Evolutionary conservation across 2,888 invertebrate genomes (phyloP).

Genomic region (Panopea generosa): DNA sequence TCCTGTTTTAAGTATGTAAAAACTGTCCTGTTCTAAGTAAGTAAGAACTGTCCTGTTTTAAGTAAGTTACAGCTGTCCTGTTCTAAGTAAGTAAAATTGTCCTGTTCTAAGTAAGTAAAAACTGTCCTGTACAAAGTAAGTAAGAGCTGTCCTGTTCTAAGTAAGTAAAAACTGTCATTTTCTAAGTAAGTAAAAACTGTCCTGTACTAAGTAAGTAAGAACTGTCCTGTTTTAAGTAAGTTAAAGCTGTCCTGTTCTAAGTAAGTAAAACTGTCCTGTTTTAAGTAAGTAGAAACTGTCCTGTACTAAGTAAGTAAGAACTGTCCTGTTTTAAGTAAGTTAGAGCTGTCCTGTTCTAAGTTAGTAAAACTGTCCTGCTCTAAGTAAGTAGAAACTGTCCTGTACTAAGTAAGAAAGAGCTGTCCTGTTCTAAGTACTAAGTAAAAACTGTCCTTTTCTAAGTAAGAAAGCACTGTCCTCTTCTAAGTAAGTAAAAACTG

Average conservation of each 20-base stretch:
- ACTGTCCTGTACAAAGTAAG: no score
- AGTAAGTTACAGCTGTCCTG: slow-evolving; percentile 68
- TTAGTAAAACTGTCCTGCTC: slow-evolving; percentile 67
- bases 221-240: no score
- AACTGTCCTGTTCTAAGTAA: slow-evolving; percentile 69
- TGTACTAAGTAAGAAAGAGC: slow-evolving; percentile 67
- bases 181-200: no score
- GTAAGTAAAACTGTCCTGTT: no score
- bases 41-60: slow-evolving; percentile 60
- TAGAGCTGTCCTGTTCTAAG: slow-evolving; percentile 62
- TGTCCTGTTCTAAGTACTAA: slow-evolving; percentile 71
- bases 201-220: no score
- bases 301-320: slow-evolving; percentile 67
- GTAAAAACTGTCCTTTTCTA: slow-evolving; percentile 59
- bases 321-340: slow-evolving; percentile 71
- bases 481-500: no score
- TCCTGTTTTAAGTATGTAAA: no score
- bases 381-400: slow-evolving; percentile 69
- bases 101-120: no score
- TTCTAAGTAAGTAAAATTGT: slow-evolving; percentile 73
- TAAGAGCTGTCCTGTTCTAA: no score
- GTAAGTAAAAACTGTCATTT: no score
- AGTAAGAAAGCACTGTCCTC: slow-evolving; percentile 69
- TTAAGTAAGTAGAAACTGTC: no score
- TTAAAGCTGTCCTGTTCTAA: no score